These are phyloP conservation scores for Meteorus colon DNA, from an alignment of 2,888 invertebrate genomes.

Conservation along the genomic window DNA sequence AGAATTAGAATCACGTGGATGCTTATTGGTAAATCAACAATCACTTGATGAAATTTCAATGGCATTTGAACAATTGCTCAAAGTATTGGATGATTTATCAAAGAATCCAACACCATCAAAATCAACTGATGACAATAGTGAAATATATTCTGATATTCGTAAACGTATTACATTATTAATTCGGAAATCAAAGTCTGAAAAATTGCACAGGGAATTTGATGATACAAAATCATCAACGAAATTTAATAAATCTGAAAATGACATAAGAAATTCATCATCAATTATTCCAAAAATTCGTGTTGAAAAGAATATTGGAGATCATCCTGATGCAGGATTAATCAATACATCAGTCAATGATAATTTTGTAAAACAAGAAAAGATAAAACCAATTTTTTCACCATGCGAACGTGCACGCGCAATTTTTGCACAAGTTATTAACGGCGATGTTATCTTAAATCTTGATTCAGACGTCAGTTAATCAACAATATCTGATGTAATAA, in stretches of 20 bases:
- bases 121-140: background rate
- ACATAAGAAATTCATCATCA: constrained; percentile 53
- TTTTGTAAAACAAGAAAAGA: background rate
- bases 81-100: constrained; percentile 59
- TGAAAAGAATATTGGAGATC: constrained; percentile 64
- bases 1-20: constrained; percentile 63
- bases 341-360: constrained; percentile 31
- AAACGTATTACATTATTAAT: constrained; percentile 60
- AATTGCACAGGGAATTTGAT: constrained; percentile 54
- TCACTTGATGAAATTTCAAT: constrained; percentile 65
- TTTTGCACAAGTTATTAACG: constrained; percentile 65
- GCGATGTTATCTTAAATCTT: constrained; percentile 57
- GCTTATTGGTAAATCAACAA: constrained; percentile 63
- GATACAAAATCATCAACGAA: constrained; percentile 54
- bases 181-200: constrained; percentile 69
- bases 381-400: constrained; percentile 48
- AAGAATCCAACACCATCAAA: constrained; percentile 40
- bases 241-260: constrained; percentile 63
- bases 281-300: constrained; percentile 53
- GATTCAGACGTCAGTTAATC: constrained; percentile 48
- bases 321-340: constrained; percentile 47
- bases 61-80: constrained; percentile 62
- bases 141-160: constrained; percentile 54
- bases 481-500: background rate
- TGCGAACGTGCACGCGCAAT: constrained; percentile 63